Conservation (phyloP, 2,888 invertebrate genomes). For the Trissolcus brochymenae region DNA sequence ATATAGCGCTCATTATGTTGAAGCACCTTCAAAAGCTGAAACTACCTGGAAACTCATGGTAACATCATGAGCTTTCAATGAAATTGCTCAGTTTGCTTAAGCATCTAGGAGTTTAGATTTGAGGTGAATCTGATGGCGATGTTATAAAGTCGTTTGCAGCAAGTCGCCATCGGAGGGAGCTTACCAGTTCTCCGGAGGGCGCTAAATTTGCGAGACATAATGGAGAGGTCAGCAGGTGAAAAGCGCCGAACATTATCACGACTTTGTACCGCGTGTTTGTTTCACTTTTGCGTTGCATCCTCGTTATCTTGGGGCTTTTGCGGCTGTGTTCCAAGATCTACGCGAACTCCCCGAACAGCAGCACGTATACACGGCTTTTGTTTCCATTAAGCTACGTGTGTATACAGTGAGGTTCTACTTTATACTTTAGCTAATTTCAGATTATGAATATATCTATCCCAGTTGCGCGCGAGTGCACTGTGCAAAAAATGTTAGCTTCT, state of each 20-base stretch:
- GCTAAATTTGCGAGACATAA: slow-evolving; percentile 71
- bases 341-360: slow-evolving; percentile 58
- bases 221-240: slow-evolving; percentile 66
- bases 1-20: slow-evolving; percentile 44
- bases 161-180: slow-evolving; percentile 66
- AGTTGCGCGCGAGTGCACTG: not conserved
- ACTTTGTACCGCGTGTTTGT: slow-evolving; percentile 24
- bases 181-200: slow-evolving; percentile 67
- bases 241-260: slow-evolving; percentile 62
- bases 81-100: too few relatives aligned
- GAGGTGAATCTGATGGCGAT: slow-evolving; percentile 73
- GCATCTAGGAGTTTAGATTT: slow-evolving; percentile 66
- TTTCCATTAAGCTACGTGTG: slow-evolving; percentile 24
- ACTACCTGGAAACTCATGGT: slow-evolving; percentile 50
- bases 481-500: not conserved
- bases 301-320: slow-evolving; percentile 48
- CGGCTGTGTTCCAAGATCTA: slow-evolving; percentile 61
- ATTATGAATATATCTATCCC: slow-evolving; percentile 12
- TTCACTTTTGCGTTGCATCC: slow-evolving; percentile 44
- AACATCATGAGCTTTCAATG: slow-evolving; percentile 18
- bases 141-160: slow-evolving; percentile 69
- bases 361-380: slow-evolving; percentile 22
- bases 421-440: slow-evolving; percentile 4
- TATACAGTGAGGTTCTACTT: slow-evolving; percentile 10
- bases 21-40: slow-evolving; percentile 31